Evolutionary conservation across 2,888 invertebrate genomes (phyloP), one percentile per base, ranked within the genome.

Genomic region (Calliphora vomitoria): DNA sequence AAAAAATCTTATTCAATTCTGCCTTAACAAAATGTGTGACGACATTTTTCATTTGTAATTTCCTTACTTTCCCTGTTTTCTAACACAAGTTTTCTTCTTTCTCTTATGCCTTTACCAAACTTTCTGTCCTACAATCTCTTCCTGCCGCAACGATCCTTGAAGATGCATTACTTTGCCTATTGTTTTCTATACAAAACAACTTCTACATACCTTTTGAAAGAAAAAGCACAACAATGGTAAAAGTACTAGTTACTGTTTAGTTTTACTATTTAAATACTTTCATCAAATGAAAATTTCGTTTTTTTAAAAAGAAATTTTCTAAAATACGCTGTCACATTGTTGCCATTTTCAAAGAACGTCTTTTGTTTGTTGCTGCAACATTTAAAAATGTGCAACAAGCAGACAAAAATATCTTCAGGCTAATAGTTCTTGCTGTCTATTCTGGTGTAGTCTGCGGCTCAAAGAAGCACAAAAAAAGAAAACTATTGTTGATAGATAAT

Each of bases 401-500:
- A 66, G 44, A 55, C 35, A 6, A 55, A 55, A 58, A 55, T 35
- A 74, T 31, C 64, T 58, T 15, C 18, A 55, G 66, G 55, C 11
- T 58, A 35, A n/a, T 18, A 44, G 11, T 18, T 62, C 35, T 35
- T 18, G 47, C 18, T 31, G 18, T 53, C 53, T 55, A 13, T 35
- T 35, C 66, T 74, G 18, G 20, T 64, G 18, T n/a, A 41, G 25
- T 41, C 71, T 62, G 10, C 25, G 13, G 8, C 58, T 60, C 15
- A 31, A 60, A 55, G 6, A 53, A 55, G n/a, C 18, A 31, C 18
- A 47, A 8, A 35, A 72, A 18, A 47, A 38, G 5, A 62, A 18
- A 31, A 68, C 68, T 79, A 79, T 82, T 82, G 72, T 82, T 82
- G 74, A 53, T 66, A 8, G 35, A 82, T 55, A 74, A 64, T 35